A percentile compares a stretch with the other conserved stretches of the same genome.
Conservation (phyloP, 2,888 invertebrate species). For the Dysmachus trigonus region DNA sequence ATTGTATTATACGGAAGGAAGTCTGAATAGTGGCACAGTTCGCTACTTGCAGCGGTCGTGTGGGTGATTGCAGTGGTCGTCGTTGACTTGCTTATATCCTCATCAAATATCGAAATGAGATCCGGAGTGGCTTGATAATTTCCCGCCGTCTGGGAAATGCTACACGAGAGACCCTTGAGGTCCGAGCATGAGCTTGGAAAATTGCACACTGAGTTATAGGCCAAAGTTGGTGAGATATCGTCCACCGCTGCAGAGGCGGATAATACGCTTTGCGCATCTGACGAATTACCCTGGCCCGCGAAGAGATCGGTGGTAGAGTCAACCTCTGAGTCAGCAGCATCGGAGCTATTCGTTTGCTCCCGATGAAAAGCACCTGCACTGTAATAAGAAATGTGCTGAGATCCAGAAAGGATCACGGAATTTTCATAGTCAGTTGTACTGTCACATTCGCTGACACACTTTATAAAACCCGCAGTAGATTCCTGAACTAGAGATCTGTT, state of each 20-base stretch:
- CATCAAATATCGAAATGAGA: constrained; percentile 54
- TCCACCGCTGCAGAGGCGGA: neutral
- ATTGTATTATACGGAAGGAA: constrained; percentile 52
- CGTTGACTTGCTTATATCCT: constrained; percentile 51
- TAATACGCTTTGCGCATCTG: neutral
- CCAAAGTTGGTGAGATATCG: constrained; percentile 48
- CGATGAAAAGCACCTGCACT: neutral
- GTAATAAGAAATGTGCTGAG: constrained; percentile 7
- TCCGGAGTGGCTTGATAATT: constrained; percentile 52
- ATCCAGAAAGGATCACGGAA: neutral
- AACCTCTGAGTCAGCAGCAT: constrained; percentile 53
- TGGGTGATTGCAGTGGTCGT: constrained; percentile 45
- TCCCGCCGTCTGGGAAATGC: neutral
- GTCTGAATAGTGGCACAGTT: constrained; percentile 52
- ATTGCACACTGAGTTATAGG: constrained; percentile 7
- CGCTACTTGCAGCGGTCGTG: constrained; percentile 42
- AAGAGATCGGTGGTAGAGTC: constrained; percentile 53
- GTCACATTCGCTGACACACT: constrained; percentile 54
- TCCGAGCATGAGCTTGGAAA: neutral
- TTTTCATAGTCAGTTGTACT: constrained; percentile 54
- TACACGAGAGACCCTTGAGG: constrained; percentile 18
- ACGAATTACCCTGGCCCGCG: neutral
- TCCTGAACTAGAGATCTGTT: constrained; percentile 44
- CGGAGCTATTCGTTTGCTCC: constrained; percentile 47
- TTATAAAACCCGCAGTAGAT: constrained; percentile 47